phyloP scores from a whole-genome alignment of 2,113 vertebrate genomes.

The Barnardius zonarius region DNA sequence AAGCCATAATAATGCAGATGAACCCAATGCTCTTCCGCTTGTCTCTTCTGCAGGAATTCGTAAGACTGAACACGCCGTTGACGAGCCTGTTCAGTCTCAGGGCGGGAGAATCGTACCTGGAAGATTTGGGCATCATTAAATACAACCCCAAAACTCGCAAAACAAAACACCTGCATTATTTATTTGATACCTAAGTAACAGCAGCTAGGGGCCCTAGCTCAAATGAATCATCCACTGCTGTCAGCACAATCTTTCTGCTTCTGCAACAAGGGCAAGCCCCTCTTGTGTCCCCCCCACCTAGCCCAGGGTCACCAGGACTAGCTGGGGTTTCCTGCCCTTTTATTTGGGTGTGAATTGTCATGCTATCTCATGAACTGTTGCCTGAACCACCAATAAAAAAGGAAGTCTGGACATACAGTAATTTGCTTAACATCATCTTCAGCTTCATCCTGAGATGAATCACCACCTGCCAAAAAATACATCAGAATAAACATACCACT shows the following conservation, averaged over 20 bases:
- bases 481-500: not conserved
- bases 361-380: not conserved
- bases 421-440: constrained; percentile 96
- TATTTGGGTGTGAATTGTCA: not conserved
- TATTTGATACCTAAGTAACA: not conserved
- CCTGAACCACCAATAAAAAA: not conserved
- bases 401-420: constrained; percentile 79
- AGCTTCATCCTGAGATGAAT: constrained; percentile 96
- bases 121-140: not conserved
- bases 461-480: constrained; percentile 80
- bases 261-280: not conserved
- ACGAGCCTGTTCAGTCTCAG: constrained; percentile 92
- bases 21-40: constrained; percentile 94
- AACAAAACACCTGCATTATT: not conserved
- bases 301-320: not conserved
- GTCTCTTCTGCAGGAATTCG: constrained; percentile 96
- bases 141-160: not conserved
- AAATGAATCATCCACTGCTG: not conserved
- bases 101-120: constrained; percentile 93
- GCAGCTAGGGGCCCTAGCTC: not conserved
- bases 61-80: constrained; percentile 94
- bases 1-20: constrained; percentile 87
- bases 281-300: not conserved
- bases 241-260: not conserved
- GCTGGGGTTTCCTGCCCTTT: not conserved